Conservation (phyloP, 2,113 vertebrate species). For the Talpa occidentalis region DNA sequence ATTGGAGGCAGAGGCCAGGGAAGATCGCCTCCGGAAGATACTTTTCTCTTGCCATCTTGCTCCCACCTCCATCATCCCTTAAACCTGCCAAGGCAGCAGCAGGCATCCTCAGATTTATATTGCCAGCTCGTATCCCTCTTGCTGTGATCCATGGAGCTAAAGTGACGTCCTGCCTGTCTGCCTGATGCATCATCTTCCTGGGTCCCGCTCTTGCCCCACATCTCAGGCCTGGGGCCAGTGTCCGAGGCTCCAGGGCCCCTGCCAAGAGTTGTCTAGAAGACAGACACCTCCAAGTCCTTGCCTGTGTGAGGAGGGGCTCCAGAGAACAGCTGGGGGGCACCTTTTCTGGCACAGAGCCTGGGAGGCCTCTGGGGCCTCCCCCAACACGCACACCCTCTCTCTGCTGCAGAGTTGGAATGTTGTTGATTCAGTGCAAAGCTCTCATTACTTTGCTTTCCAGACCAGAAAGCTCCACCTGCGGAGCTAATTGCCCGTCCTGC, state of each 20-base stretch:
- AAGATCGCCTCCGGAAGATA: no score
- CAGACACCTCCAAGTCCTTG: not conserved
- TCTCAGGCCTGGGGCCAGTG: not conserved
- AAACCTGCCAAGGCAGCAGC: not conserved
- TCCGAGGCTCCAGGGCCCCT: not conserved
- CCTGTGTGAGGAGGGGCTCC: not conserved
- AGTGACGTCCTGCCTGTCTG: not conserved
- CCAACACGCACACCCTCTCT: not conserved
- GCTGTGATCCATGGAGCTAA: not conserved
- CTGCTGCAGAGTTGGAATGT: not conserved
- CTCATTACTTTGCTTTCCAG: conserved; percentile 54
- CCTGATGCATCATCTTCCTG: not conserved
- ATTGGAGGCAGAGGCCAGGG: no score
- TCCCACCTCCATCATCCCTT: not conserved
- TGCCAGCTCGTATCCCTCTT: not conserved
- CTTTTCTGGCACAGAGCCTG: not conserved
- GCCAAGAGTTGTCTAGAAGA: not conserved
- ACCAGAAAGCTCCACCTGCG: conserved; percentile 36
- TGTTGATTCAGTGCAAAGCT: conserved; percentile 51
- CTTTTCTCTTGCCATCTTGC: not conserved
- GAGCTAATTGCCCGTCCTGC: conserved; percentile 55
- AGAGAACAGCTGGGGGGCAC: not conserved
- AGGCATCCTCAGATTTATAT: not conserved
- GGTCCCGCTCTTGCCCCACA: not conserved
- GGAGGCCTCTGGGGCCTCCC: not conserved